Percentiles rank a stretch among this genome's conserved stretches.
phyloP scores from a whole-genome alignment of 2,113 vertebrate genomes.

The Rhea americana region DNA sequence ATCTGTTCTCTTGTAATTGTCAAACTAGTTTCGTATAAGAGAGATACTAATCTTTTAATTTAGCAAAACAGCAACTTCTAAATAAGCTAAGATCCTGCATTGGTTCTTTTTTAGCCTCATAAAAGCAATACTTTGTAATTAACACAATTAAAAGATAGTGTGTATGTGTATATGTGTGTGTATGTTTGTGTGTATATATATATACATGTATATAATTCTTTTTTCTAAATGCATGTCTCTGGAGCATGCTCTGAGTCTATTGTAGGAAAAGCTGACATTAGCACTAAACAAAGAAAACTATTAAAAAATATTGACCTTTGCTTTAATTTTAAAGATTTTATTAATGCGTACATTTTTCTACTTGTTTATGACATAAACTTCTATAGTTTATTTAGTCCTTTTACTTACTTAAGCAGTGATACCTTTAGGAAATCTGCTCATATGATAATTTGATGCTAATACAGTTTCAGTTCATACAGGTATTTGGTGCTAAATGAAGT shows the following conservation, averaged over 20 bases:
- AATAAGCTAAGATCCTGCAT: background rate
- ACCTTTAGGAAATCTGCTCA: background rate
- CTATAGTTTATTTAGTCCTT: background rate
- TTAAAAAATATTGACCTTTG: background rate
- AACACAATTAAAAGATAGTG: background rate
- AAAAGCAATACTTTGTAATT: constrained; percentile 10
- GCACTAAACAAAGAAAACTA: background rate
- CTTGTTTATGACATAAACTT: background rate
- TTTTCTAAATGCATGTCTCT: background rate
- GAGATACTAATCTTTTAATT: background rate
- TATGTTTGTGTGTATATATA: too few relatives aligned
- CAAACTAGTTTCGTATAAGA: background rate
- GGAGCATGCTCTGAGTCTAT: background rate
- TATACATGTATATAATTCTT: too few relatives aligned
- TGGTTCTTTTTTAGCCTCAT: background rate
- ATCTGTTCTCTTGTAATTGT: background rate
- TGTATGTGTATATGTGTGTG: background rate
- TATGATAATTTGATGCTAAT: background rate
- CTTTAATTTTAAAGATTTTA: background rate
- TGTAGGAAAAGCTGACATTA: background rate
- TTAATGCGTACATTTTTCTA: background rate
- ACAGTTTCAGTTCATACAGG: background rate
- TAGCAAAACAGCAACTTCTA: background rate
- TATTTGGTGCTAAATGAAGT: background rate
- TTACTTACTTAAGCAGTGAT: background rate